Percentiles rank a stretch among this genome's conserved stretches.
phyloP scores from a whole-genome alignment of 2,888 invertebrate genomes.

The Crossocerus cetratus region DNA sequence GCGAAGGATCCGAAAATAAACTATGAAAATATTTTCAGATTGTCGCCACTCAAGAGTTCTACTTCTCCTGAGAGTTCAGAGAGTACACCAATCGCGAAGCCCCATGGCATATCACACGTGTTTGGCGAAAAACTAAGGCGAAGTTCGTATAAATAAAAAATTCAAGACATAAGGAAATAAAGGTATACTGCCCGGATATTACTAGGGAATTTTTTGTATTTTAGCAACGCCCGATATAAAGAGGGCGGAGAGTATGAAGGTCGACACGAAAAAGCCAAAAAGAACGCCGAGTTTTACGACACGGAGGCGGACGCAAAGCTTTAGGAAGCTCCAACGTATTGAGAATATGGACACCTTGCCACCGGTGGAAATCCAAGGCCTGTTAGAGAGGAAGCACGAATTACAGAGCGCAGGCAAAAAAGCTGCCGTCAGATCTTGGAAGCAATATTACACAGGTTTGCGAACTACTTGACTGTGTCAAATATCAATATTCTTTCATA shows the following conservation, averaged over 20 bases:
- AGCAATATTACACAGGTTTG: conserved; percentile 88
- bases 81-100: conserved; percentile 78
- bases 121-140: conserved; percentile 83
- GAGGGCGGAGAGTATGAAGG: conserved; percentile 93
- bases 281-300: conserved; percentile 97
- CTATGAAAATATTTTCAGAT: conserved; percentile 30
- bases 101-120: conserved; percentile 81
- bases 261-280: conserved; percentile 88
- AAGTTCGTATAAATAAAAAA: conserved; percentile 65
- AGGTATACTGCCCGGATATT: conserved; percentile 12
- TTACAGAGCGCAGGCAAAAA: conserved; percentile 95
- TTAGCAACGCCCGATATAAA: conserved; percentile 80
- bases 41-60: conserved; percentile 62
- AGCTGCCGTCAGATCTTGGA: conserved; percentile 97
- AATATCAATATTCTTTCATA: neutral
- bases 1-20: neutral
- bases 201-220: conserved; percentile 8
- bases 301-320: conserved; percentile 91
- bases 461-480: neutral
- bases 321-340: conserved; percentile 84
- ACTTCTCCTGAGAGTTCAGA: conserved; percentile 46
- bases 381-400: conserved; percentile 96
- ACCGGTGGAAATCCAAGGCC: conserved; percentile 94
- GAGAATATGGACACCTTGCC: conserved; percentile 83
- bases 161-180: conserved; percentile 7